Conservation (phyloP, 1,140 invertebrate genomes). For the Ceratina australensis region DNA sequence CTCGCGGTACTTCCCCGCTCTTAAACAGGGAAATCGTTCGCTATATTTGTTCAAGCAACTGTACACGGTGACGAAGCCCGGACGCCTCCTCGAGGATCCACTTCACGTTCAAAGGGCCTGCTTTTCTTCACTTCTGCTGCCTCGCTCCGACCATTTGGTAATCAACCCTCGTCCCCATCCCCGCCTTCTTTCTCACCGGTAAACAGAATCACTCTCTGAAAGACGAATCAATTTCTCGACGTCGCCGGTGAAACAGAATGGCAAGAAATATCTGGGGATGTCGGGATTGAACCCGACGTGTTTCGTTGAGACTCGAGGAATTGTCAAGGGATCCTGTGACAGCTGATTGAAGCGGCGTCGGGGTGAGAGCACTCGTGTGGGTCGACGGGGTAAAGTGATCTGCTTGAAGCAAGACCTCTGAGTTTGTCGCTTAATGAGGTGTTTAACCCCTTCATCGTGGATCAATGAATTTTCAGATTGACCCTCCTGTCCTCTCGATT, state of each 20-base stretch:
- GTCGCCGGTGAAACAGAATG: slow-evolving; percentile 30
- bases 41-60: too few relatives aligned
- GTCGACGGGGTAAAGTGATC: too few relatives aligned
- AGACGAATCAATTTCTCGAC: slow-evolving; percentile 69
- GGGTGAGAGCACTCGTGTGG: neutral
- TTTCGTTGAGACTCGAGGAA: neutral
- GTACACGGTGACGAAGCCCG: slow-evolving; percentile 47
- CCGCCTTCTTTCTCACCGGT: slow-evolving; percentile 28
- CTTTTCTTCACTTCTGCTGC: slow-evolving; percentile 24
- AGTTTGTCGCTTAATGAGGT: too few relatives aligned
- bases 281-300: slow-evolving; percentile 40
- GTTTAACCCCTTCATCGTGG: too few relatives aligned
- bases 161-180: slow-evolving; percentile 63
- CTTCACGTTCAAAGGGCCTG: slow-evolving; percentile 63
- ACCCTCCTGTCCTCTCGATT: neutral
- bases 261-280: slow-evolving; percentile 7
- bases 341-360: neutral
- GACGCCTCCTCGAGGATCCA: slow-evolving; percentile 65
- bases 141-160: slow-evolving; percentile 50
- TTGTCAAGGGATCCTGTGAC: neutral
- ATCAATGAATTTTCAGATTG: too few relatives aligned
- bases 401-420: too few relatives aligned
- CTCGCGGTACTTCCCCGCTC: too few relatives aligned
- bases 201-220: slow-evolving; percentile 63
- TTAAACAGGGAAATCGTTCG: too few relatives aligned